Evolutionary conservation across 2,113 vertebrate species (phyloP), one percentile per base, ranked within the genome.

Genomic region (Ardeotis arabs): DNA sequence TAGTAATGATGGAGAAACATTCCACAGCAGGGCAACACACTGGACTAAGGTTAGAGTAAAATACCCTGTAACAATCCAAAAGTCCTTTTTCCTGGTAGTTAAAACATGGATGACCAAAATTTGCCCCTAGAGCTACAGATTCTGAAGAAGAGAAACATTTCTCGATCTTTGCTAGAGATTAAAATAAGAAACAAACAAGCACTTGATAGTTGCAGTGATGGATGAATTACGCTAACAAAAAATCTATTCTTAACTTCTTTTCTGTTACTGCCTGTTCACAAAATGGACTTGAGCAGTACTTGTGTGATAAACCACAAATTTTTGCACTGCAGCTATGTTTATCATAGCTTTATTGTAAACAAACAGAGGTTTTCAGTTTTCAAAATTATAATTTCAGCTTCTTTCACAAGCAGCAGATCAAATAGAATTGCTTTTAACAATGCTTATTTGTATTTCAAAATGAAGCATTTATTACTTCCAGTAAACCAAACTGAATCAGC

Each of bases 381-480:
- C 60, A 87, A 89, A 88, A 84, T 23, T 60, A 49, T 35, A 3
- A 80, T 90, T 93, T 72, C 60, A 45, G 15, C 15, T 78, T 67
- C 29, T 95, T 84, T 75, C 73, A 89, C 33, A 81, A 84, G 49
- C 10, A 81, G 35, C 16, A 84, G 33, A 73, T 86, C 66, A 94
- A 92, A 68, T 10, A 52, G 23, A 90, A 94, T 50, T 85, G 53
- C 28, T 78, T 87, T 83, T 17, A 91, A 91, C 55, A 94, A 47
- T 55, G 10, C 7, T 79, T 89, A 79, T 84, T 93, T 94, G 35
- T 87, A 68, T 33, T 49, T 29, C 11, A 62, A 91, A 97, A 87
- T 67, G n/a, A 95, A 19, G 37, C 39, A 66, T 91, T 84, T 82
- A 45, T 76, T 89, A 74, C 31, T 82, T 91, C 29, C 27, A 93